These are phyloP conservation scores for Galagoides demidoff DNA, from an alignment of 2,797 vertebrate species.

Conservation along the genomic window DNA sequence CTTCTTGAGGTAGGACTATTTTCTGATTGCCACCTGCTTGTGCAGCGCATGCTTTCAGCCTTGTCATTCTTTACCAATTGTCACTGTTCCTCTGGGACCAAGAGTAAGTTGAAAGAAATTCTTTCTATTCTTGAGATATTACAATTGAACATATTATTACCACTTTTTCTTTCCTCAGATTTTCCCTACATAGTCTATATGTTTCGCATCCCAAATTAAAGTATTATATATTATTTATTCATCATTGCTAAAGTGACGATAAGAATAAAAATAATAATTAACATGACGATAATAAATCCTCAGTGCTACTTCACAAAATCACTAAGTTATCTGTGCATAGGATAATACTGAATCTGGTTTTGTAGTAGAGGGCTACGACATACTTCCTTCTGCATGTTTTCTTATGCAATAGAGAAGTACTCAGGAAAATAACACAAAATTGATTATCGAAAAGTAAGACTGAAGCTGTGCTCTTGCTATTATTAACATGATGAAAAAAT, in stretches of 20 bases:
- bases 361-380: not conserved
- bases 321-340: not conserved
- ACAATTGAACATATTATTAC: not conserved
- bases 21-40: slow-evolving; percentile 46
- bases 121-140: not conserved
- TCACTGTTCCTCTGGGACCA: slow-evolving; percentile 23
- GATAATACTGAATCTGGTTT: not conserved
- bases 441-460: not conserved
- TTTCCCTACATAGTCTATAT: not conserved
- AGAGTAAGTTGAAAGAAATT: not conserved
- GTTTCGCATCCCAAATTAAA: not conserved
- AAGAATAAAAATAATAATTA: not conserved
- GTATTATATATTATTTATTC: slow-evolving; percentile 22
- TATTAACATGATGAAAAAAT: not conserved
- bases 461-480: not conserved
- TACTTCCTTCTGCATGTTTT: not conserved
- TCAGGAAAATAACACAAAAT: not conserved
- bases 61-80: slow-evolving; percentile 51
- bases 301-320: not conserved
- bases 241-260: slow-evolving; percentile 14
- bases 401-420: not conserved
- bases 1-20: slow-evolving; percentile 5
- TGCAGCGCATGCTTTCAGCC: not conserved
- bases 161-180: slow-evolving; percentile 36
- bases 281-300: not conserved